Conservation (phyloP, 2,888 invertebrate genomes). For the Drosophila fungiperda region DNA sequence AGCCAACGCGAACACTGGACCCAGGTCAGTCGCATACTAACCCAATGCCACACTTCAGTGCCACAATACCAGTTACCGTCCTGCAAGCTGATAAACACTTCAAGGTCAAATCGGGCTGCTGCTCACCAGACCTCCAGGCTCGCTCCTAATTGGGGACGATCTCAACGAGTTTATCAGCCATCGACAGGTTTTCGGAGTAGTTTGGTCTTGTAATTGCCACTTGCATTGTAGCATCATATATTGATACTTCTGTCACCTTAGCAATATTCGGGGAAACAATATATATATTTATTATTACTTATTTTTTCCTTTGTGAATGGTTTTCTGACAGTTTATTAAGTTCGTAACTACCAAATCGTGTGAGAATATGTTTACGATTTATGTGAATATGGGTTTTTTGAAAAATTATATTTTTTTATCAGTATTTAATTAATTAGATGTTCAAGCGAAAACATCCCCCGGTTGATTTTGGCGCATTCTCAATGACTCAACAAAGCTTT, state of each 20-base stretch:
- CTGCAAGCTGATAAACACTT: conserved; percentile 27
- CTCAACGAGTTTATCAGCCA: conserved; percentile 68
- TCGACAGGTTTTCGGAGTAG: conserved; percentile 65
- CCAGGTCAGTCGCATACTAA: conserved; percentile 40
- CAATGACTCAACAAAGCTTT: background rate
- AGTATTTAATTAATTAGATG: background rate
- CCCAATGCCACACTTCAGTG: conserved; percentile 70
- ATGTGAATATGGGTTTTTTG: background rate
- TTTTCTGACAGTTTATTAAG: too few relatives aligned
- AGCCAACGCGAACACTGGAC: conserved; percentile 30
- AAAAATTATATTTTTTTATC: background rate
- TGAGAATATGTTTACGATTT: background rate
- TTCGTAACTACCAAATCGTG: too few relatives aligned
- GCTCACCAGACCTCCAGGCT: conserved; percentile 52
- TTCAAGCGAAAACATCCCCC: background rate
- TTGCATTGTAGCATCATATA: conserved; percentile 8
- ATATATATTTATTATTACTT: too few relatives aligned
- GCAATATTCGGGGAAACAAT: too few relatives aligned
- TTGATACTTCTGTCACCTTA: conserved; percentile 16
- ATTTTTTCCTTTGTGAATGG: background rate
- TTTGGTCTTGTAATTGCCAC: conserved; percentile 33
- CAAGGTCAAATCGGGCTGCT: conserved; percentile 64
- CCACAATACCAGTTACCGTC: conserved; percentile 52
- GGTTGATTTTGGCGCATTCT: background rate
- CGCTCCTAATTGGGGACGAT: conserved; percentile 62